phyloP scores from a whole-genome alignment of 2,113 vertebrate species.

The Dipodomys ordii region DNA sequence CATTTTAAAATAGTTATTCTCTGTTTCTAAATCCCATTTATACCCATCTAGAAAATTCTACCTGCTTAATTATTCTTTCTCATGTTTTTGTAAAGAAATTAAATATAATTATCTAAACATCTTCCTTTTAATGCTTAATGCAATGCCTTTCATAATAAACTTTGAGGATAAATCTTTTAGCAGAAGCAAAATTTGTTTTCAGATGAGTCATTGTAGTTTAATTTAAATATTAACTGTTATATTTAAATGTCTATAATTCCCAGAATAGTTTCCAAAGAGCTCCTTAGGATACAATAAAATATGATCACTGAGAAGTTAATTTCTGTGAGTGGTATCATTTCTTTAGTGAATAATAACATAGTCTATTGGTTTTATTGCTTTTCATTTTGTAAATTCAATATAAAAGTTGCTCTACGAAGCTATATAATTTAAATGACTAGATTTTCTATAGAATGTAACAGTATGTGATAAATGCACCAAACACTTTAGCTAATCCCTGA shows the following conservation, averaged over 20 bases:
- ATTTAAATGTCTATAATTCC: constrained; percentile 42
- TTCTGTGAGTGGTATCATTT: not conserved
- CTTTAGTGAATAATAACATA: constrained; percentile 39
- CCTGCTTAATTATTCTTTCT: constrained; percentile 24
- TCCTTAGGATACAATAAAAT: constrained; percentile 15
- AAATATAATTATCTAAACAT: not conserved
- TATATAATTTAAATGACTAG: not conserved
- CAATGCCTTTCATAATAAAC: constrained; percentile 16
- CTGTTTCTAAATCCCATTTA: not conserved
- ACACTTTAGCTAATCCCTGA: not conserved
- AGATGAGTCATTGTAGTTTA: constrained; percentile 40
- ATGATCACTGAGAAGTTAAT: constrained; percentile 56
- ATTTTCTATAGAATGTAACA: not conserved
- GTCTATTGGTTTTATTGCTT: not conserved
- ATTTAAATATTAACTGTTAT: constrained; percentile 29
- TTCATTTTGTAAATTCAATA: constrained; percentile 27
- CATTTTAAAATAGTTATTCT: not conserved
- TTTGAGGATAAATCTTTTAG: constrained; percentile 37
- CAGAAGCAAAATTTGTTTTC: constrained; percentile 20
- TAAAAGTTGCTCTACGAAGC: not conserved
- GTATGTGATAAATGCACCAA: not conserved
- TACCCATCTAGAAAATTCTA: not conserved
- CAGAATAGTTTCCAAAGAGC: constrained; percentile 21
- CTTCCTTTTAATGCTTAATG: constrained; percentile 37
- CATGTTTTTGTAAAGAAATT: not conserved